Evolutionary conservation across 2,888 invertebrate species (phyloP), one percentile per base, ranked within the genome.

Genomic region (Exephanes ischioxanthus): DNA sequence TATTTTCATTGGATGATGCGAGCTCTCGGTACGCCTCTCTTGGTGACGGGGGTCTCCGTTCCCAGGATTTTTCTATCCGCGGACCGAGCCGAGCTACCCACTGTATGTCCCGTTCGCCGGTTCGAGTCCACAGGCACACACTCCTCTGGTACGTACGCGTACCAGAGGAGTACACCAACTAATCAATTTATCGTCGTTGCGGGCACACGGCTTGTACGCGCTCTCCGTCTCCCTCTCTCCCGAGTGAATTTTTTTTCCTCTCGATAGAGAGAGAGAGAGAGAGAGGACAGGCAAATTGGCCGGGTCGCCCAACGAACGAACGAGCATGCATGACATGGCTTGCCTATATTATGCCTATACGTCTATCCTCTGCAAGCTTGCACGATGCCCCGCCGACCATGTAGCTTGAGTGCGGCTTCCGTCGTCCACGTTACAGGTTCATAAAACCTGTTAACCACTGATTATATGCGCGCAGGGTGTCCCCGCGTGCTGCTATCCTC

Each of bases 61-160:
- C 94, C 94, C 94, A 94, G 94, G 94, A 94, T 94, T 94, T 93
- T 93, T 93, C 93, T 92, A 94, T 93, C 93, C 91, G 87, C 89
- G 48, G n/a, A 68, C 68, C 41, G 45, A 45, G 48, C 70, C 70
- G 70, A 30, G 30, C n/a, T 33, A 9, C 16, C 53, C 48, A 6
- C 66, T 30, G 19, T 33, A 76, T 51, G 51, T 26, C 33, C 70
- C 30, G 19, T 53, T 55, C 72, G 72, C 30, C 4, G 19, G 51
- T 63, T 55, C 63, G 48, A 61, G 30, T 61, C 26, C 16, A 30
- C 61, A 4, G 30, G 61, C 26, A 61, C 61, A 30, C 26, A 30
- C 19, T 9, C 16, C 30, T 58, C 9, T 14, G 61, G 48, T 37
- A 66, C 66, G 66, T 37, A 45, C 30, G 41, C 71, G 51, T 67